Conservation (phyloP, 2,797 vertebrate genomes). For the Chanos chanos region DNA sequence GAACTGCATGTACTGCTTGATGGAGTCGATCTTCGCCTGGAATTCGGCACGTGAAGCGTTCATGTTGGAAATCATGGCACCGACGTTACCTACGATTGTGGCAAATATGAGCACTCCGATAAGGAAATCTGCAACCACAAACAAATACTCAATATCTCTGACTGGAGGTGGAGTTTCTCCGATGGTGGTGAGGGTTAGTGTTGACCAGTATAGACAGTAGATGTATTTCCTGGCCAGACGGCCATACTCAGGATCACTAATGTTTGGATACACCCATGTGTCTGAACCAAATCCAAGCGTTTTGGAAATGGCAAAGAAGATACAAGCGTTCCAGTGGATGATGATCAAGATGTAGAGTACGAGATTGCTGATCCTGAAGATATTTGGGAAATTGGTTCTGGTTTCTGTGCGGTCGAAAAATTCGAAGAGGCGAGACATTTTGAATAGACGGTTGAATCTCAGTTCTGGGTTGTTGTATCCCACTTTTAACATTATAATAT, state of each 20-base stretch:
- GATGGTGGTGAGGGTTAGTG: slow-evolving; percentile 91
- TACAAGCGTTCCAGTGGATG: slow-evolving; percentile 95
- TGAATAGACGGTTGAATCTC: slow-evolving; percentile 91
- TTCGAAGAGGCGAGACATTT: slow-evolving; percentile 84
- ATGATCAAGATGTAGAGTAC: slow-evolving; percentile 94
- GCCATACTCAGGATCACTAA: slow-evolving; percentile 65
- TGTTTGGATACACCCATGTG: slow-evolving; percentile 89
- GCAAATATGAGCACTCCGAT: slow-evolving; percentile 95
- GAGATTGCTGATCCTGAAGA: slow-evolving; percentile 91
- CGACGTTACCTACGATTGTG: slow-evolving; percentile 93
- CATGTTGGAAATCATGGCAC: slow-evolving; percentile 98
- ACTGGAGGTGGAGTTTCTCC: slow-evolving; percentile 93
- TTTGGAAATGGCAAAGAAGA: slow-evolving; percentile 94
- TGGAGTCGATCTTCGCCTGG: slow-evolving; percentile 91
- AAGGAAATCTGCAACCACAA: slow-evolving; percentile 90
- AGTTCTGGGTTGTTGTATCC: slow-evolving; percentile 85
- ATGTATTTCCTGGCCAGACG: slow-evolving; percentile 86
- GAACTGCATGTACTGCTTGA: slow-evolving; percentile 97
- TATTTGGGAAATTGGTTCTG: slow-evolving; percentile 91
- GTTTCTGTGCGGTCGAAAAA: slow-evolving; percentile 96
- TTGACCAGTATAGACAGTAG: slow-evolving; percentile 96
- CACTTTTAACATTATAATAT: slow-evolving; percentile 77
- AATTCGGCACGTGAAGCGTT: slow-evolving; percentile 85
- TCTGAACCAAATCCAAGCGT: slow-evolving; percentile 87
- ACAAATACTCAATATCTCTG: slow-evolving; percentile 87